These are phyloP conservation scores for Microctenopoma lineatum DNA, from an alignment of 2,797 vertebrate genomes.

Conservation along the genomic window DNA sequence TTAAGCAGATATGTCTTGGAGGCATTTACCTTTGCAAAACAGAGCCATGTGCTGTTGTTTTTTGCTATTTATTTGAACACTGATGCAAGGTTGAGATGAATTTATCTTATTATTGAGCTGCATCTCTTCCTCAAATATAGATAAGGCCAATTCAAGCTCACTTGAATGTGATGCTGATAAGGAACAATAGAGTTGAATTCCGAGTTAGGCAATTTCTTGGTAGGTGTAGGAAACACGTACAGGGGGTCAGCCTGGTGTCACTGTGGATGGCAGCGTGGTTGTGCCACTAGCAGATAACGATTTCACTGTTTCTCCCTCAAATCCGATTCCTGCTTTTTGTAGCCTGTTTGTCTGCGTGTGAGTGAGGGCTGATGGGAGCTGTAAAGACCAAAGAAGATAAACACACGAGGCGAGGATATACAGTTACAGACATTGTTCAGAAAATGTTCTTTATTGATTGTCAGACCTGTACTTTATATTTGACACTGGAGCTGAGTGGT, in stretches of 20 bases:
- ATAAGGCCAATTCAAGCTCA: not conserved
- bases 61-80: slow-evolving; percentile 9
- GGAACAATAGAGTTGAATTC: not conserved
- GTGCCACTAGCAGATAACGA: not conserved
- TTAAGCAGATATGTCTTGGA: slow-evolving; percentile 18
- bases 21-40: slow-evolving; percentile 7
- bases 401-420: not conserved
- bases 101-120: not conserved
- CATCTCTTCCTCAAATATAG: slow-evolving; percentile 12
- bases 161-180: slow-evolving; percentile 8
- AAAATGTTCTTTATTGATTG: not conserved
- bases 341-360: not conserved
- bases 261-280: not conserved
- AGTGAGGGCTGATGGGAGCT: not conserved
- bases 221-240: no score
- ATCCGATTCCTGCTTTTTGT: not conserved
- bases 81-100: slow-evolving; percentile 14
- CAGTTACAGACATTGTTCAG: not conserved
- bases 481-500: not conserved
- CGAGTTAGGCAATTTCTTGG: not conserved
- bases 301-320: not conserved
- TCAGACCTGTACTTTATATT: not conserved
- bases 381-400: not conserved
- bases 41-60: not conserved
- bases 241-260: not conserved